A percentile compares a stretch with the other conserved stretches of the same genome.
Evolutionary conservation across 2,113 vertebrate species (phyloP).

Genomic region (Excalfactoria chinensis): DNA sequence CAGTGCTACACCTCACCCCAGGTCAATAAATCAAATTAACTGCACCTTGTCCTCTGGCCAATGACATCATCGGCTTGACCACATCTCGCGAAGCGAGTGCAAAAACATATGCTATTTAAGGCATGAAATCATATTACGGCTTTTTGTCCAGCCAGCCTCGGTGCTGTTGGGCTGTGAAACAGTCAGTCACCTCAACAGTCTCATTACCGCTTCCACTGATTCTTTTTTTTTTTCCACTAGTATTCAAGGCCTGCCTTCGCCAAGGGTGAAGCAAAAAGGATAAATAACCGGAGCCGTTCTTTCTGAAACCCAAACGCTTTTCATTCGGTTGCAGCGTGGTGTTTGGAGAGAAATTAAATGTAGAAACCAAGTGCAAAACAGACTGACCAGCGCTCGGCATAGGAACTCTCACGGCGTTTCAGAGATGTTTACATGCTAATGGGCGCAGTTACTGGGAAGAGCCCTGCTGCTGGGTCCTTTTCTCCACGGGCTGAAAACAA

Average conservation of each 20-base stretch:
- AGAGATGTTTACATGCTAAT: slow-evolving; percentile 45
- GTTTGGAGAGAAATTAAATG: slow-evolving; percentile 66
- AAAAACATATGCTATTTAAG: slow-evolving; percentile 80
- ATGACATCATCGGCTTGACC: slow-evolving; percentile 83
- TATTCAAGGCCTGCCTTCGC: slow-evolving; percentile 44
- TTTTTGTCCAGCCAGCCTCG: slow-evolving; percentile 70
- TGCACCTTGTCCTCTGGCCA: slow-evolving; percentile 82
- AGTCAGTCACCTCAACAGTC: slow-evolving; percentile 69
- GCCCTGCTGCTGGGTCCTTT: slow-evolving; percentile 25
- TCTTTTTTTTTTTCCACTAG: neutral
- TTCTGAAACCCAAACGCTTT: slow-evolving; percentile 63
- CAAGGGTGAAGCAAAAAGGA: slow-evolving; percentile 15
- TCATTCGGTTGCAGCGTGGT: slow-evolving; percentile 39
- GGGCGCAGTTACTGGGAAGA: slow-evolving; percentile 14
- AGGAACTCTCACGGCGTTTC: slow-evolving; percentile 4
- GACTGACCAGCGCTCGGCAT: neutral
- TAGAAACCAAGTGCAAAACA: slow-evolving; percentile 45
- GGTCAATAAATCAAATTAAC: slow-evolving; percentile 86
- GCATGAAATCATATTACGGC: slow-evolving; percentile 76
- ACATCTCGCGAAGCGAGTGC: slow-evolving; percentile 76
- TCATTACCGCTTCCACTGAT: slow-evolving; percentile 30
- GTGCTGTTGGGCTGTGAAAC: slow-evolving; percentile 57
- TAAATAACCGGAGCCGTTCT: slow-evolving; percentile 27
- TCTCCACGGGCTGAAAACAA: slow-evolving; percentile 45
- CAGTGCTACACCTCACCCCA: slow-evolving; percentile 80